Conservation (phyloP, 1,140 invertebrate genomes). For the Drosophila novamexicana region DNA sequence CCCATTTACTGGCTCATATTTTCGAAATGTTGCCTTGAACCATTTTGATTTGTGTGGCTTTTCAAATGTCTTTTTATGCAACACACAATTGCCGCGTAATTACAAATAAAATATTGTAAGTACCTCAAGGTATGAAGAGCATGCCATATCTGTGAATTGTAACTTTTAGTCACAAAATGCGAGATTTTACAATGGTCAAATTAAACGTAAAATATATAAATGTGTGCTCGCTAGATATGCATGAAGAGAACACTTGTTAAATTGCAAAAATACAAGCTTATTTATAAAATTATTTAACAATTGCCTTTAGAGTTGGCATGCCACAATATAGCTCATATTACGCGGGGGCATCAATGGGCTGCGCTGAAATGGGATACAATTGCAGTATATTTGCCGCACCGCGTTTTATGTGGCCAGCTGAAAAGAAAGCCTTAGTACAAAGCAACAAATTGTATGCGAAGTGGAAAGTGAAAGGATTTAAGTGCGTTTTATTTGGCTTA, state of each 20-base stretch:
- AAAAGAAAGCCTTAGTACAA: conserved; percentile 48
- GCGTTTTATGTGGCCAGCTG: conserved; percentile 26
- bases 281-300: background rate
- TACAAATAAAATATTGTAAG: background rate
- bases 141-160: conserved; percentile 30
- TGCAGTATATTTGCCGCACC: conserved; percentile 35
- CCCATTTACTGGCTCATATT: conserved; percentile 38
- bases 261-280: background rate
- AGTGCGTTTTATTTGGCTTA: conserved; percentile 57
- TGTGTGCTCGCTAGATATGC: background rate
- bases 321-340: background rate
- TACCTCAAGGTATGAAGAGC: conserved; percentile 10
- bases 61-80: conserved; percentile 22
- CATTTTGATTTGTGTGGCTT: conserved; percentile 48
- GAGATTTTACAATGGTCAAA: conserved; percentile 23
- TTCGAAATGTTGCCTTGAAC: conserved; percentile 65
- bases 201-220: background rate
- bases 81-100: conserved; percentile 19
- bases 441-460: conserved; percentile 46
- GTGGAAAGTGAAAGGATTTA: conserved; percentile 73
- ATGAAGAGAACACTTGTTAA: background rate
- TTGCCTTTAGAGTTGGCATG: background rate
- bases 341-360: background rate
- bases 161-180: conserved; percentile 23
- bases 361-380: conserved; percentile 44